These are phyloP conservation scores for Gymnocheta viridis DNA, from an alignment of 2,888 invertebrate genomes.

Conservation along the genomic window DNA sequence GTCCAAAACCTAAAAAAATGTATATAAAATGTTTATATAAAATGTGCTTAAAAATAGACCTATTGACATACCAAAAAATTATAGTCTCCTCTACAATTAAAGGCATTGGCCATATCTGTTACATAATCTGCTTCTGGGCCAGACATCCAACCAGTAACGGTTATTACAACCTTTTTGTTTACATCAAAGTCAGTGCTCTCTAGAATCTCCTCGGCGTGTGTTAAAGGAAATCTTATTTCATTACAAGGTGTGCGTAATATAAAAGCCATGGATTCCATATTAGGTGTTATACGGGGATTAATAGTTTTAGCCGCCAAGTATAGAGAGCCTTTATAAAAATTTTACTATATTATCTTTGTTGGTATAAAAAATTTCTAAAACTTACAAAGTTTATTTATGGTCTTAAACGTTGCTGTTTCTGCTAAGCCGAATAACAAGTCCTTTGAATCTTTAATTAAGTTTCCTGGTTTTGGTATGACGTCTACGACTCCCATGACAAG, in stretches of 20 bases:
- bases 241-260: conserved; percentile 71
- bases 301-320: conserved; percentile 68
- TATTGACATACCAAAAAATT: conserved; percentile 74
- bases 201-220: conserved; percentile 68
- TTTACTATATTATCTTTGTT: neutral
- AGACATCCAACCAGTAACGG: conserved; percentile 76
- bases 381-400: conserved; percentile 40
- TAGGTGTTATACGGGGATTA: conserved; percentile 71
- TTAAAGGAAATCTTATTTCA: conserved; percentile 72
- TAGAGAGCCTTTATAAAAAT: conserved; percentile 68
- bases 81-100: conserved; percentile 75
- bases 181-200: conserved; percentile 72
- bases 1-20: conserved; percentile 77
- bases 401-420: conserved; percentile 26
- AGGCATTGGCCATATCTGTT: conserved; percentile 73
- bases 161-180: conserved; percentile 73
- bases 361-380: neutral
- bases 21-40: no score
- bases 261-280: conserved; percentile 72
- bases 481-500: conserved; percentile 24
- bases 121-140: conserved; percentile 70
- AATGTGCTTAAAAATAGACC: no score
- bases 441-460: conserved; percentile 19
- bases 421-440: conserved; percentile 47
- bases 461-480: conserved; percentile 34